Evolutionary conservation across 2,113 vertebrate genomes (phyloP).

Genomic region (Fulmarus glacialis): DNA sequence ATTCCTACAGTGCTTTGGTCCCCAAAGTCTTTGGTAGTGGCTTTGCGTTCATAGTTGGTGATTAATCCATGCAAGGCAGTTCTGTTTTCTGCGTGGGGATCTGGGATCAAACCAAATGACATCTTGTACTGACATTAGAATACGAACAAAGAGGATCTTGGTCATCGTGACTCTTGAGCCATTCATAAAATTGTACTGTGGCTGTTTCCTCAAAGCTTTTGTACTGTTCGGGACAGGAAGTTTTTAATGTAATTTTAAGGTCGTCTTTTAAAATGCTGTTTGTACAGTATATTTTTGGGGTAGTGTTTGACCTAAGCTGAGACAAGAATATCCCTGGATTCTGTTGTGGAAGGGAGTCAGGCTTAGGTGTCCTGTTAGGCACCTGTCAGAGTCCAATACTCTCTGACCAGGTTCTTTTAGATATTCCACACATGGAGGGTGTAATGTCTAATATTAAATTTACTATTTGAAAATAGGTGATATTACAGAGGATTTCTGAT

Average conservation of each 20-base stretch:
- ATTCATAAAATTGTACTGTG: neutral
- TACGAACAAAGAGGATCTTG: neutral
- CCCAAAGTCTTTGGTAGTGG: neutral
- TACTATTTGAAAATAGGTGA: neutral
- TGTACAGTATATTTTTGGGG: neutral
- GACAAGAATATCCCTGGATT: neutral
- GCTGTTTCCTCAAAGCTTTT: neutral
- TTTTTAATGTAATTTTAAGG: neutral
- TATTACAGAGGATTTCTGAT: neutral
- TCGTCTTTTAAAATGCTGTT: neutral
- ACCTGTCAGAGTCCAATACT: neutral
- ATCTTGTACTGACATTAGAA: neutral
- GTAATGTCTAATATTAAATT: neutral
- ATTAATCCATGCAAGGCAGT: neutral
- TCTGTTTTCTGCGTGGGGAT: neutral
- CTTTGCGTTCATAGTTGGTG: neutral
- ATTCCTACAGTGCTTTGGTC: neutral
- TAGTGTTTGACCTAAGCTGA: neutral
- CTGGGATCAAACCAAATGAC: neutral
- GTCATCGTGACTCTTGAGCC: neutral
- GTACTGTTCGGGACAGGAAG: neutral
- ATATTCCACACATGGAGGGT: neutral
- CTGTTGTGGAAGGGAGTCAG: neutral
- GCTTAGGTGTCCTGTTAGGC: neutral
- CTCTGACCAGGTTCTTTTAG: neutral